Conservation (phyloP, 2,797 vertebrate genomes). For the Ptychadena robeensis region DNA sequence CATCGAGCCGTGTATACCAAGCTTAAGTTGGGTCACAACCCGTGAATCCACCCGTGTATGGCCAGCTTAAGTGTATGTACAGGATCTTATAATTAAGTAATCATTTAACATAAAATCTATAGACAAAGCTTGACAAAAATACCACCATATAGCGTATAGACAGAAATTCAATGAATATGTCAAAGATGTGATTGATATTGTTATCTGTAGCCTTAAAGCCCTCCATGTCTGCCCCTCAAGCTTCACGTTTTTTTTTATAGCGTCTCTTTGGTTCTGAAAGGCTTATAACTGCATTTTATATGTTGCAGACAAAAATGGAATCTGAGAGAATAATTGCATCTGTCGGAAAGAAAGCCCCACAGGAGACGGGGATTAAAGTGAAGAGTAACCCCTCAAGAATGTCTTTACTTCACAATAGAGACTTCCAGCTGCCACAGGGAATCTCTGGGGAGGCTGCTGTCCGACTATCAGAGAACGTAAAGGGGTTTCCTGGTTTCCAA, state of each 20-base stretch:
- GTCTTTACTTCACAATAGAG: constrained; percentile 85
- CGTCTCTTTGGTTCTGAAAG: background rate
- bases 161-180: too few relatives aligned
- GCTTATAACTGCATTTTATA: background rate
- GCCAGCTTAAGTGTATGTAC: too few relatives aligned
- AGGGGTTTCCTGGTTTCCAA: constrained; percentile 95
- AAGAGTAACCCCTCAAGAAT: constrained; percentile 88
- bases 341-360: constrained; percentile 95
- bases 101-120: too few relatives aligned
- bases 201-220: background rate
- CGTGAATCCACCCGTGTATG: too few relatives aligned
- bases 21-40: too few relatives aligned
- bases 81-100: too few relatives aligned
- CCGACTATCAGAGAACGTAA: constrained; percentile 87
- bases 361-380: constrained; percentile 94
- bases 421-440: constrained; percentile 92
- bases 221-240: background rate
- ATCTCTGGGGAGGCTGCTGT: constrained; percentile 87
- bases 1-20: too few relatives aligned
- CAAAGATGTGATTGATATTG: too few relatives aligned
- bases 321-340: constrained; percentile 94
- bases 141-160: too few relatives aligned
- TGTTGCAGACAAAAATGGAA: constrained; percentile 92
- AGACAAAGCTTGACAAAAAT: too few relatives aligned
- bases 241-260: background rate